Evolutionary conservation across 2,797 vertebrate species (phyloP).

Genomic region (Scomberomorus guttatus): DNA sequence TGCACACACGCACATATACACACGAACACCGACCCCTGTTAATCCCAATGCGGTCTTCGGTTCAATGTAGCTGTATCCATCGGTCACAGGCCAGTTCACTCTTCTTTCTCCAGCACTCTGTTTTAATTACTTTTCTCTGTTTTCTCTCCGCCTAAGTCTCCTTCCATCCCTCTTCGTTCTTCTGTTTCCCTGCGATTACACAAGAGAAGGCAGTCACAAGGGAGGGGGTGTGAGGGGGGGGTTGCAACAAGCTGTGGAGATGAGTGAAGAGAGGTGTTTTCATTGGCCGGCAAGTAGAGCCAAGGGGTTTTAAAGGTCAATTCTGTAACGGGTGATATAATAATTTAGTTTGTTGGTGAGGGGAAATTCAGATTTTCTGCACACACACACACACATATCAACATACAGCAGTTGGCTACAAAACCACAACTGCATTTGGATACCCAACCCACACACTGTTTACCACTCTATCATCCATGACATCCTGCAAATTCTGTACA

Average conservation of each 20-base stretch:
- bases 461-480: not conserved
- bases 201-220: slow-evolving; percentile 37
- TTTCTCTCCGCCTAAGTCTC: slow-evolving; percentile 55
- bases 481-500: not conserved
- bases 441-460: too few relatives aligned
- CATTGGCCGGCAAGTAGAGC: slow-evolving; percentile 29
- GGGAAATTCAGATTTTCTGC: slow-evolving; percentile 6
- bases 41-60: slow-evolving; percentile 67
- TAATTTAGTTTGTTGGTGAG: slow-evolving; percentile 46
- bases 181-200: slow-evolving; percentile 72
- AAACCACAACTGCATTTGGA: too few relatives aligned
- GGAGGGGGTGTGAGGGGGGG: not conserved
- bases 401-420: too few relatives aligned
- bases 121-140: slow-evolving; percentile 84
- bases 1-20: not conserved
- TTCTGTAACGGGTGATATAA: slow-evolving; percentile 39
- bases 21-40: slow-evolving; percentile 48
- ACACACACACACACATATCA: not conserved
- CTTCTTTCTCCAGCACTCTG: slow-evolving; percentile 66
- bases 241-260: slow-evolving; percentile 31
- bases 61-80: slow-evolving; percentile 71
- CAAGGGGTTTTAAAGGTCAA: slow-evolving; percentile 56
- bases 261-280: slow-evolving; percentile 46
- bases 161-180: slow-evolving; percentile 48
- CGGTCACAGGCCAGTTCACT: slow-evolving; percentile 75